A percentile compares a stretch with the other conserved stretches of the same genome.
phyloP scores from a whole-genome alignment of 2,797 vertebrate species.

The Columba guinea region DNA sequence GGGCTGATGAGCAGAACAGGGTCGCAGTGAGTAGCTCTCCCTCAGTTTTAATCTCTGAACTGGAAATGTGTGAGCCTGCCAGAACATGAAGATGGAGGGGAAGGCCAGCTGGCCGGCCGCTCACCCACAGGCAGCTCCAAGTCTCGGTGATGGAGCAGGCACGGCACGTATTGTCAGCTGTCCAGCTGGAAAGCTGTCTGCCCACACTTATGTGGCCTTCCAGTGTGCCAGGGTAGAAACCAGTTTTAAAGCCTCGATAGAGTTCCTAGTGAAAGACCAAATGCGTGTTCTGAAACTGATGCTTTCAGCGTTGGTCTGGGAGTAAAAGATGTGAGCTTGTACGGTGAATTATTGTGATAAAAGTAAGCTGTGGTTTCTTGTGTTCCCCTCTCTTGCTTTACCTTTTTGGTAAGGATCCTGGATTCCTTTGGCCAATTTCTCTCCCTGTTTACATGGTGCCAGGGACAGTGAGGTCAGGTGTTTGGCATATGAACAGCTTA shows the following conservation, averaged over 20 bases:
- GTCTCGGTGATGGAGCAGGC: not conserved
- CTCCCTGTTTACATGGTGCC: accelerated
- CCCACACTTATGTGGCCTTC: not conserved
- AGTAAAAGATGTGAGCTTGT: not conserved
- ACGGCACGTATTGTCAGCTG: not conserved
- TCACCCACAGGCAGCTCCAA: not conserved
- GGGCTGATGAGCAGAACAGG: not conserved
- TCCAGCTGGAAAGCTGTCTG: not conserved
- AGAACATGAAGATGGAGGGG: not conserved
- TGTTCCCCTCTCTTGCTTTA: accelerated
- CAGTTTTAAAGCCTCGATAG: not conserved
- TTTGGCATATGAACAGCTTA: not conserved
- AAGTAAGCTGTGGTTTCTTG: not conserved
- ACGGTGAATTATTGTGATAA: not conserved
- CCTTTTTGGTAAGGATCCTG: not conserved
- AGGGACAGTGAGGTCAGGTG: not conserved
- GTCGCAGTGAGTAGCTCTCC: not conserved
- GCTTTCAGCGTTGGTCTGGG: not conserved
- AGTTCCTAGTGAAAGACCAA: not conserved
- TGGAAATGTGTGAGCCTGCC: not conserved
- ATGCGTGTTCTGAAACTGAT: not conserved
- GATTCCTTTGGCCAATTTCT: not conserved
- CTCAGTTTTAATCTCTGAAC: not conserved
- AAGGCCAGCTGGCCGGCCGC: not conserved
- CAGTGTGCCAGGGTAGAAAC: not conserved